Evolutionary conservation across 2,797 vertebrate species (phyloP).

Genomic region (Schizopygopsis pylzovi): DNA sequence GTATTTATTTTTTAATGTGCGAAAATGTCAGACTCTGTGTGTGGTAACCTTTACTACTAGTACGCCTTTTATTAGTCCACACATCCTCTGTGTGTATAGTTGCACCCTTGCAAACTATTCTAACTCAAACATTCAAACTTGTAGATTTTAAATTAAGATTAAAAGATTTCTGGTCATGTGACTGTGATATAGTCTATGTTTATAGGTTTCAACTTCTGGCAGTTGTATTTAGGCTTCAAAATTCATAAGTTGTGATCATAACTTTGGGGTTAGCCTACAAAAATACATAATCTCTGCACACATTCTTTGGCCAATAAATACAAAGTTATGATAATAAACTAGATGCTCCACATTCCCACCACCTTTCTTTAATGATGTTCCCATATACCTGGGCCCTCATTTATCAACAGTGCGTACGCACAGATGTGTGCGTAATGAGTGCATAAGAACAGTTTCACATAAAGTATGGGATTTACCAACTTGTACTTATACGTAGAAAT

Average conservation of each 20-base stretch:
- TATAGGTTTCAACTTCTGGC: neutral
- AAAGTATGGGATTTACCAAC: no score
- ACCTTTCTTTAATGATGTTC: neutral
- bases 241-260: neutral
- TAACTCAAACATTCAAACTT: neutral
- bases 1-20: no score
- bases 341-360: neutral
- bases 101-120: neutral
- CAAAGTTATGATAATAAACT: neutral
- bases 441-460: no score
- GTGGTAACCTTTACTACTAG: neutral
- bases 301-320: neutral
- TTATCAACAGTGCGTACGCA: no score
- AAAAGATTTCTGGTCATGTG: neutral
- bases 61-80: neutral
- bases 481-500: no score
- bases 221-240: neutral
- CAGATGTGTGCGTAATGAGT: no score
- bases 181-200: neutral
- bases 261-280: neutral
- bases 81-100: neutral
- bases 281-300: neutral
- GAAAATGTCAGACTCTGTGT: no score
- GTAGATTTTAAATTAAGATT: neutral
- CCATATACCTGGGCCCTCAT: neutral